A percentile compares a stretch with the other conserved stretches of the same genome.
Evolutionary conservation across 1,140 invertebrate species (phyloP).

Genomic region (Homarus americanus): DNA sequence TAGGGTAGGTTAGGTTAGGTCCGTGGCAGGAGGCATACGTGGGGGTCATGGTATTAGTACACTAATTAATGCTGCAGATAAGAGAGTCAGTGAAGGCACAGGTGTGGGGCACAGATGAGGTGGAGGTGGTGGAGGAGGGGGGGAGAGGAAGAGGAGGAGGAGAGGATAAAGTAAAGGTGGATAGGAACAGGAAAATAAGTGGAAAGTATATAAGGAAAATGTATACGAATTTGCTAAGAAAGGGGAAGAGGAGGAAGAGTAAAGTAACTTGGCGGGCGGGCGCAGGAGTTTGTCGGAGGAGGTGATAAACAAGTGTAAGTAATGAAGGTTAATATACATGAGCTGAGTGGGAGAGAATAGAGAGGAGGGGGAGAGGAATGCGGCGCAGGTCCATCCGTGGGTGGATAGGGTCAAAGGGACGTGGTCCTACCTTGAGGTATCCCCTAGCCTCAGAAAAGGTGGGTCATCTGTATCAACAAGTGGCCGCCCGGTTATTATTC

Average conservation of each 20-base stretch:
- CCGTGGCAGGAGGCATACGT: no score
- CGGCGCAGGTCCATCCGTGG: neutral
- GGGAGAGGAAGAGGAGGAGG: neutral
- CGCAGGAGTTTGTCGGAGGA: no score
- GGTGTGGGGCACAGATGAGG: neutral
- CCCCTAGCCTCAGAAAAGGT: conserved; percentile 1
- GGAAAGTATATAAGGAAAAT: no score
- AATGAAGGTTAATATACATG: no score
- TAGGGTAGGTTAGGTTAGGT: no score
- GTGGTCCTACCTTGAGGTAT: neutral
- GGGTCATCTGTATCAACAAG: conserved; percentile 70
- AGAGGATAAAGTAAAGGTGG: neutral
- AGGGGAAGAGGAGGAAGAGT: no score
- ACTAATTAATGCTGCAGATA: neutral
- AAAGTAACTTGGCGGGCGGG: no score
- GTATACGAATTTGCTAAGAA: no score
- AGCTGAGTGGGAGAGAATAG: no score
- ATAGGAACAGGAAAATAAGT: no score
- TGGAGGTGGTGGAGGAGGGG: neutral
- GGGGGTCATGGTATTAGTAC: neutral
- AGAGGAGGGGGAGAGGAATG: neutral
- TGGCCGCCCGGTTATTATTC: conserved; percentile 66
- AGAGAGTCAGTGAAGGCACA: neutral
- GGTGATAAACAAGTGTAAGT: no score
- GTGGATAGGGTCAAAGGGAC: neutral